Evolutionary conservation across 1,140 invertebrate species (phyloP).

Genomic region (Drosophila kurseongensis): DNA sequence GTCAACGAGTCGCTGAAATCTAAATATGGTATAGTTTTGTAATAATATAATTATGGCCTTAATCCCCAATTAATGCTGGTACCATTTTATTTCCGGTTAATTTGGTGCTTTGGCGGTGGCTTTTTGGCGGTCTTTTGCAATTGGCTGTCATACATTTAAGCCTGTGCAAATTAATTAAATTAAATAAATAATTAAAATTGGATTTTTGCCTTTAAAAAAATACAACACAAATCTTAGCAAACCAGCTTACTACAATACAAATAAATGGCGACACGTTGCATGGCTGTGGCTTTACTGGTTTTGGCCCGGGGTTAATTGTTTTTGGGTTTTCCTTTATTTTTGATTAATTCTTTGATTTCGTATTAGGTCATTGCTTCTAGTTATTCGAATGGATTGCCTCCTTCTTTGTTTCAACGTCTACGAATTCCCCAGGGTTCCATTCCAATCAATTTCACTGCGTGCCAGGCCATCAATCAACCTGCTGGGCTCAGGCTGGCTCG

Average conservation of each 20-base stretch:
- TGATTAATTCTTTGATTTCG: constrained; percentile 3
- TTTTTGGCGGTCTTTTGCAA: neutral
- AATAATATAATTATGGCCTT: neutral
- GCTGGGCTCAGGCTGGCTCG: constrained; percentile 28
- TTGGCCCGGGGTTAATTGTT: too few relatives aligned
- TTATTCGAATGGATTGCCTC: neutral
- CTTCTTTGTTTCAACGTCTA: constrained; percentile 17
- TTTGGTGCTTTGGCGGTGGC: constrained; percentile 11
- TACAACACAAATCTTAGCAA: too few relatives aligned
- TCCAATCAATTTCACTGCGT: constrained; percentile 47
- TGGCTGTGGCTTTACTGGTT: too few relatives aligned
- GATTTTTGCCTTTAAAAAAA: too few relatives aligned
- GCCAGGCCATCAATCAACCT: constrained; percentile 44
- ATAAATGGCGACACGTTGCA: too few relatives aligned
- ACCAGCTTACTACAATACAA: too few relatives aligned
- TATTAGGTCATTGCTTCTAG: constrained; percentile 1
- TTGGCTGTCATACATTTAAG: constrained; percentile 14
- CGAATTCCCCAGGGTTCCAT: constrained; percentile 25
- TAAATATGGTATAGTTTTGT: constrained; percentile 1
- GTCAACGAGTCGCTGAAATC: neutral
- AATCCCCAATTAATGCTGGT: constrained; percentile 30
- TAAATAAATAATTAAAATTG: constrained; percentile 19
- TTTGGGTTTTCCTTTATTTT: neutral
- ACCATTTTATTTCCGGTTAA: constrained; percentile 23
- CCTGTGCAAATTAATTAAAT: constrained; percentile 5